phyloP scores from a whole-genome alignment of 2,113 vertebrate species.

The Pelmatolapia mariae region DNA sequence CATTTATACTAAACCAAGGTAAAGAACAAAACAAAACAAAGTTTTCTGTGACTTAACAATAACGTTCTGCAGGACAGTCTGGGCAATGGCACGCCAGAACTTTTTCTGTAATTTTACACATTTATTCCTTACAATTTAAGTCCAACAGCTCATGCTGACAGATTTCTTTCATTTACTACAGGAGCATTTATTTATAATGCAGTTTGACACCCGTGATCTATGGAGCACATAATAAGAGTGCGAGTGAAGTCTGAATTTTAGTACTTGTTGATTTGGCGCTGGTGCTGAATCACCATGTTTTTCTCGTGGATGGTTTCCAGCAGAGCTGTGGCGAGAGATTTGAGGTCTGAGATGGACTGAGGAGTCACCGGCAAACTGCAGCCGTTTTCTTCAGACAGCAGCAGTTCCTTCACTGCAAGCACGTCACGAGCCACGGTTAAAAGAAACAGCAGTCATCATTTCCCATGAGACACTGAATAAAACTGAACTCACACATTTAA shows the following conservation, averaged over 20 bases:
- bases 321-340: slow-evolving; percentile 92
- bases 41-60: neutral
- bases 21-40: neutral
- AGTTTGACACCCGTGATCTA: neutral
- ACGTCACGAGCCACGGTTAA: neutral
- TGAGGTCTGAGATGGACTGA: slow-evolving; percentile 95
- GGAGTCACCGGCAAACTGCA: slow-evolving; percentile 92
- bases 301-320: slow-evolving; percentile 97
- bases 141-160: neutral
- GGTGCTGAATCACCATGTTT: slow-evolving; percentile 96
- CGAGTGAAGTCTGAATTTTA: neutral
- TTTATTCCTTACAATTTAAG: neutral
- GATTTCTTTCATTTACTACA: neutral
- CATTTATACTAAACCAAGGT: neutral
- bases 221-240: neutral
- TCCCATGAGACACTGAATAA: neutral
- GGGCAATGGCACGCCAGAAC: neutral
- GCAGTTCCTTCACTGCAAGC: slow-evolving; percentile 84
- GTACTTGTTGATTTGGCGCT: slow-evolving; percentile 94
- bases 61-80: neutral
- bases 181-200: neutral
- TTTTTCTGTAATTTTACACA: neutral
- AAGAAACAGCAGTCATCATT: neutral
- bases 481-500: neutral
- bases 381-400: slow-evolving; percentile 87